Percentiles rank a stretch among this genome's conserved stretches.
Evolutionary conservation across 1,140 invertebrate species (phyloP).

Genomic region (Vollenhovia emeryi): DNA sequence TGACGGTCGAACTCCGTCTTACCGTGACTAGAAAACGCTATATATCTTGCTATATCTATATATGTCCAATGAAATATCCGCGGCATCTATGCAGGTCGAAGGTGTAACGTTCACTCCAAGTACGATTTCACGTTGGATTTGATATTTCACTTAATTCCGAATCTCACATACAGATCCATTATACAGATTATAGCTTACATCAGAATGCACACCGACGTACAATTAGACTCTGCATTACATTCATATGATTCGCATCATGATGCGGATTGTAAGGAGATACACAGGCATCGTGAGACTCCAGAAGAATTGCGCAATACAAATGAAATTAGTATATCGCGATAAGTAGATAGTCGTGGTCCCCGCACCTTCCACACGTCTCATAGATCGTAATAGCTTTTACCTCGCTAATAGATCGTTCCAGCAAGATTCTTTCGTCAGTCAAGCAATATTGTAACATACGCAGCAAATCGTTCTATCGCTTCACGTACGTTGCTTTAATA

Average conservation of each 20-base stretch:
- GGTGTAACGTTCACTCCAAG: not conserved
- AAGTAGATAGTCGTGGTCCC: not conserved
- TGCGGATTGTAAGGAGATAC: conserved; percentile 6
- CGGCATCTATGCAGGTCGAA: not conserved
- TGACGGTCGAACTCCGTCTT: not conserved
- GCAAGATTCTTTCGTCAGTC: not conserved
- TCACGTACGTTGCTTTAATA: not conserved
- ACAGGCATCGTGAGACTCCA: not conserved
- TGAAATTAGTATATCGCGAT: not conserved
- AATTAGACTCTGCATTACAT: conserved; percentile 8
- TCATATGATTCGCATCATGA: not conserved
- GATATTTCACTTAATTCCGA: conserved; percentile 33
- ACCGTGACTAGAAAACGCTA: not conserved
- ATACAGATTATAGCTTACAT: not conserved
- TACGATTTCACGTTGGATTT: conserved; percentile 19
- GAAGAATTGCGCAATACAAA: not conserved
- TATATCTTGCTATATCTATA: not conserved
- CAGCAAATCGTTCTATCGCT: not conserved
- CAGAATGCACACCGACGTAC: not conserved
- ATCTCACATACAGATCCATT: conserved; percentile 4
- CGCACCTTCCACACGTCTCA: conserved; percentile 7
- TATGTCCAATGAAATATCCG: not conserved
- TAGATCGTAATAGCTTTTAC: not conserved
- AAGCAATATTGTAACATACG: not conserved
- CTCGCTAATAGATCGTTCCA: not conserved